Evolutionary conservation across 2,888 invertebrate genomes (phyloP), one percentile per base, ranked within the genome.

Genomic region (Microchrysa polita): DNA sequence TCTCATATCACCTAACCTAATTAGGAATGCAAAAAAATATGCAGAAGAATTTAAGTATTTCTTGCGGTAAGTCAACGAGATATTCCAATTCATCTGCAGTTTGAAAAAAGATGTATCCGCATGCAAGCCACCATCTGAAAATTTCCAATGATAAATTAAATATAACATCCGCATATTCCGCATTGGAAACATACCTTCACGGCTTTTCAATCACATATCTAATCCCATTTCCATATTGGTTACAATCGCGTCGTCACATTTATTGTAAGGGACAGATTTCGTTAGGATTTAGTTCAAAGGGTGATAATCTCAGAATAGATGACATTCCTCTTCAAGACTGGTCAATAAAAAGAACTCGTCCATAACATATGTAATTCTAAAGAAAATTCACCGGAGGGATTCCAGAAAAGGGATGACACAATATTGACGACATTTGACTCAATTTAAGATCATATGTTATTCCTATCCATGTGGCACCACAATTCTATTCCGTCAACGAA

Each of bases 361-460:
- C 55, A 72, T n/a, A n/a, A 76, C 76, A 76, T 69, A 76, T 76
- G 76, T 76, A 76, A 74, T 76, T 72, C 73, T 34, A 27, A 72
- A 57, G 65, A 73, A 74, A 73, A 76, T 63, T 74, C 76, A 74
- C 74, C 63, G 72, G 48, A 73, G 44, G 67, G 55, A 55, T 67
- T 61, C n/a, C 61, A 34, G 27, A 27, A 74, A 65, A 76, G 73
- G 76, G 74, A 75, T 72, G 72, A 74, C 71, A 57, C 69, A 67
- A 76, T 74, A 76, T 76, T 76, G 76, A 76, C 76, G 72, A 76
- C 74, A 74, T 76, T 76, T 76, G 76, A 76, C 76, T 76, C 76
- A 76, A 76, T 76, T 76, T 76, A 73, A 76, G 74, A 74, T 76
- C 76, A 76, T 74, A 76, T 76, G 76, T 76, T 73, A 40, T 61